Evolutionary conservation across 2,888 invertebrate genomes (phyloP).

Genomic region (Cosmia trapezina): DNA sequence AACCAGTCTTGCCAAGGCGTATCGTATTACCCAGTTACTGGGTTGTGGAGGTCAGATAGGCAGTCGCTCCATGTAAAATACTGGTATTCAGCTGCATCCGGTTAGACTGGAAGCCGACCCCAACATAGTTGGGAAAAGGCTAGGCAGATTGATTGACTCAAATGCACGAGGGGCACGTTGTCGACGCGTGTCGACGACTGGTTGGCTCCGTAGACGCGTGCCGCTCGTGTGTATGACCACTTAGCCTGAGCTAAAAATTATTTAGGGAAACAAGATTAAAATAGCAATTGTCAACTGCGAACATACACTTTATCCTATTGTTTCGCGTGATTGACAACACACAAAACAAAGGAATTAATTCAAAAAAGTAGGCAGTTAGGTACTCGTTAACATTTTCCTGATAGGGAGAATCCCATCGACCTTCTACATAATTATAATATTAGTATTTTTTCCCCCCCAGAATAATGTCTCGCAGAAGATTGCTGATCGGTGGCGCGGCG

Average conservation of each 20-base stretch:
- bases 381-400: neutral
- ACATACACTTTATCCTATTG: neutral
- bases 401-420: neutral
- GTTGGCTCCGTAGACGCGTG: no score
- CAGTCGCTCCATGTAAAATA: no score
- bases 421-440: neutral
- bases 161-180: no score
- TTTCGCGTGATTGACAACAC: neutral
- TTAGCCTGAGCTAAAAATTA: neutral
- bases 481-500: constrained; percentile 91
- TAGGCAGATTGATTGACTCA: no score
- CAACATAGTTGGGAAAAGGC: no score
- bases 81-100: no score
- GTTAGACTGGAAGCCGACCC: no score
- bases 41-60: no score
- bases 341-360: neutral
- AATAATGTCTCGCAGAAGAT: constrained; percentile 90
- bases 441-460: constrained; percentile 68
- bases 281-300: neutral
- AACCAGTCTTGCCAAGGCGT: no score
- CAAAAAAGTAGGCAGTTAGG: neutral
- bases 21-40: no score
- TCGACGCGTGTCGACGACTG: no score
- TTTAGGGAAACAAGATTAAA: constrained; percentile 3
- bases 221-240: no score